phyloP scores from a whole-genome alignment of 2,797 vertebrate genomes.

The Myotis planiceps region DNA sequence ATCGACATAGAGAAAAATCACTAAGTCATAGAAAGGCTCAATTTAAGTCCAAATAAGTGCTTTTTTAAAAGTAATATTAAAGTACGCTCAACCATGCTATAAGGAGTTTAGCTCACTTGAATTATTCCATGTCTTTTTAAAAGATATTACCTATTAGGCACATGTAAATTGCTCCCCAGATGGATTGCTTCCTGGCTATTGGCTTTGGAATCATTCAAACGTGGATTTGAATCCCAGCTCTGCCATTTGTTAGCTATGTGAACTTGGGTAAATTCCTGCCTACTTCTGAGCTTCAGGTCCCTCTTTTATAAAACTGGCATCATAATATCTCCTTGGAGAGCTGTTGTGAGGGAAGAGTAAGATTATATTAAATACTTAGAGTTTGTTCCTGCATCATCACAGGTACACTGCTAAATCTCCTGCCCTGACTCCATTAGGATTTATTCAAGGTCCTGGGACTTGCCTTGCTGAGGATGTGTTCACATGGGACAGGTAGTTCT shows the following conservation, averaged over 20 bases:
- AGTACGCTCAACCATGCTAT: neutral
- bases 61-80: neutral
- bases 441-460: neutral
- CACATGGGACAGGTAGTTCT: neutral
- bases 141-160: neutral
- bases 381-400: neutral
- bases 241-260: neutral
- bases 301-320: neutral
- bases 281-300: neutral
- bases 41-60: neutral
- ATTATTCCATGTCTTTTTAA: neutral
- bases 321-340: neutral
- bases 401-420: neutral
- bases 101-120: neutral
- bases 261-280: neutral
- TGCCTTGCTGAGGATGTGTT: neutral
- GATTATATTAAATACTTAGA: neutral
- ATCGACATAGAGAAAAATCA: neutral
- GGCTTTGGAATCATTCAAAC: neutral
- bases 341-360: neutral
- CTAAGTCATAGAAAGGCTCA: neutral
- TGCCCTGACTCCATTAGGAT: rapidly evolving
- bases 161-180: neutral
- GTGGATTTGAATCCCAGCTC: neutral
- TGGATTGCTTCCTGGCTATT: neutral